These are phyloP conservation scores for Physella acuta DNA, from an alignment of 1,140 invertebrate species.

Conservation along the genomic window DNA sequence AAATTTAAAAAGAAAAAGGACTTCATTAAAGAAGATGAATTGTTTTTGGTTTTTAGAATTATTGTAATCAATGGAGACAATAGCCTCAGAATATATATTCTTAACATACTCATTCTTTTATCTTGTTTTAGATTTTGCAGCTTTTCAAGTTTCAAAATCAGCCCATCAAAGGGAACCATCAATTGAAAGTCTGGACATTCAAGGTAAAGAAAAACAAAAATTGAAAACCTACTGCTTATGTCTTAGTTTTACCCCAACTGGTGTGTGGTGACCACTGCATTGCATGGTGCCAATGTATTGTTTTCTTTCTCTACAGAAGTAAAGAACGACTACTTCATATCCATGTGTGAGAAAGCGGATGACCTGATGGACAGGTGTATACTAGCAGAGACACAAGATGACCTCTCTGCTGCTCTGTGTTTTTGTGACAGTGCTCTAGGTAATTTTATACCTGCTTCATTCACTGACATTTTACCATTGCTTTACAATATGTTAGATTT, in stretches of 20 bases:
- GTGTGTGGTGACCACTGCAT: no score
- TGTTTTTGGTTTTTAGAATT: no score
- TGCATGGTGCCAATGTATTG: no score
- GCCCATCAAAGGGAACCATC: constrained; percentile 25
- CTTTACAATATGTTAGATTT: no score
- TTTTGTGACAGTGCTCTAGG: constrained; percentile 47
- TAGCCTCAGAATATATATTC: no score
- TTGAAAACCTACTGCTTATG: no score
- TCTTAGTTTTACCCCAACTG: no score
- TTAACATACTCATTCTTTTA: not conserved
- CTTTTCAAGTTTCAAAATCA: constrained; percentile 27
- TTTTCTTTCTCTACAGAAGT: constrained; percentile 21
- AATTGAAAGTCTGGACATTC: constrained; percentile 28
- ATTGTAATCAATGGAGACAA: no score
- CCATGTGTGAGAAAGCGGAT: constrained; percentile 43
- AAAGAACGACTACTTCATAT: constrained; percentile 37
- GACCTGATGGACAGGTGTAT: constrained; percentile 53
- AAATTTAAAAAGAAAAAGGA: not conserved
- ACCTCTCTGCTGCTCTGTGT: constrained; percentile 35
- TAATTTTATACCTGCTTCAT: no score
- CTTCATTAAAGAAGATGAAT: no score
- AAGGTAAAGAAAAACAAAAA: no score
- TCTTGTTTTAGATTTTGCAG: constrained; percentile 27
- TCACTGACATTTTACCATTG: no score
- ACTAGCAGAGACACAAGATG: constrained; percentile 43